Evolutionary conservation across 35 echinoderm and acorn worm species (phyloP), one percentile per base, ranked within the genome.

Genomic region (Patiria miniata): DNA sequence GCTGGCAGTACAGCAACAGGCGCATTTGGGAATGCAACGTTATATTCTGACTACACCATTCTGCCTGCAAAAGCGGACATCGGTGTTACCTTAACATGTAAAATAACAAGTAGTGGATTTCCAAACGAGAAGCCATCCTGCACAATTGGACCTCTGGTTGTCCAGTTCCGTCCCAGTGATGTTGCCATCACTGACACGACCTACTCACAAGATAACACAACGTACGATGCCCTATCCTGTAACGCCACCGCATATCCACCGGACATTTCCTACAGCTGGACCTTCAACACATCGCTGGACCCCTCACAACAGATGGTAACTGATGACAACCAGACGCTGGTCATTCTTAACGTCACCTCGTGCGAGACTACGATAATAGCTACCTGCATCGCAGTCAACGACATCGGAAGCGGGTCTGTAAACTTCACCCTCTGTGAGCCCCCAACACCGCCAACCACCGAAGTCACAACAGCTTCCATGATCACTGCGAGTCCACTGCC

Each of bases 261-360:
- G 1, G 15, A 84, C 18, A 65, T 84, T 36, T 51, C 82, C 2
- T 84, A 60, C 39, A 61, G 29, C 17, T 84, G 82, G 82, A 60
- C 2, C 16, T 37, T 84, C 57, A 84, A 61, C 22, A 32, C 82
- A 5, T 17, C 53, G 12, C 33, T 84, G 36, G 53, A 36, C 17
- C 3, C 51, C 12, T 60, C 82, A 5, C 51, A 59, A 58, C 57
- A 84, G 19, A 23, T 18, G 2, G 6, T 84, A 1, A 84, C 44
- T 16, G 53, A 84, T 36, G 29, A 37, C 44, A 60, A 60, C 44
- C 82, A 84, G 37, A 33, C 36, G 10, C 36, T 84, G 30, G 54
- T 60, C 9, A 84, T 84, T 51, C 19, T 37, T 18, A 58, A 61
- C 53, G 59, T 60, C 33, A 61, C 39, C 51, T 37, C 28, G 38